A percentile compares a stretch with the other conserved stretches of the same genome.
phyloP scores from a whole-genome alignment of 2,888 invertebrate species.

The Gymnoscelis rufifasciata region DNA sequence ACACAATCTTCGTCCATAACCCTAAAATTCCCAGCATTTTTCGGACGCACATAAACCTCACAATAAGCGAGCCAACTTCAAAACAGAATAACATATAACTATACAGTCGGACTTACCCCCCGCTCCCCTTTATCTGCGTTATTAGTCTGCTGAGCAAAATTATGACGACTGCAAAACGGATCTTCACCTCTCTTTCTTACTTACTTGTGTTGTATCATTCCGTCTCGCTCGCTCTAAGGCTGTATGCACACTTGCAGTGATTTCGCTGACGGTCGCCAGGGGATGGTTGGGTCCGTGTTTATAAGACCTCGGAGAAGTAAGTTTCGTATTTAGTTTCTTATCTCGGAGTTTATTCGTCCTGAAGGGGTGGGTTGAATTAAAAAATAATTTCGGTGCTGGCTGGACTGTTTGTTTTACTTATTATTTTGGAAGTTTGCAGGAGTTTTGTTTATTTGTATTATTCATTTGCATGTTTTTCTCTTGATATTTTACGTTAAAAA shows the following conservation, averaged over 20 bases:
- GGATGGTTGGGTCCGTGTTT: constrained; percentile 51
- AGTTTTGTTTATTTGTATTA: background rate
- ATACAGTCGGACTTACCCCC: constrained; percentile 30
- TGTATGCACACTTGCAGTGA: constrained; percentile 61
- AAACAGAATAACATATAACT: constrained; percentile 26
- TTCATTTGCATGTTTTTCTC: background rate
- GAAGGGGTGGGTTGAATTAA: constrained; percentile 45
- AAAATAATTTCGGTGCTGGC: constrained; percentile 39
- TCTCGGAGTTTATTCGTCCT: constrained; percentile 50
- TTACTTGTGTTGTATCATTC: constrained; percentile 9
- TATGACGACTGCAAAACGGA: constrained; percentile 79
- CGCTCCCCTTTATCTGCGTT: constrained; percentile 71
- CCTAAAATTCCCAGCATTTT: constrained; percentile 5
- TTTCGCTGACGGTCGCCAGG: constrained; percentile 55
- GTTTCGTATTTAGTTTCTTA: constrained; percentile 59
- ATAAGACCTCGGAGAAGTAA: constrained; percentile 57
- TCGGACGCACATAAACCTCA: constrained; percentile 27
- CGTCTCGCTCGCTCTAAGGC: constrained; percentile 39
- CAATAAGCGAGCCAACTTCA: constrained; percentile 30
- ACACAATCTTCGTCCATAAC: background rate
- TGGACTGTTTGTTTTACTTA: no score
- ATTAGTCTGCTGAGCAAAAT: constrained; percentile 79
- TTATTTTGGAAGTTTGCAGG: constrained; percentile 13
- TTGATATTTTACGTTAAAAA: no score
- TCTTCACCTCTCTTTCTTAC: constrained; percentile 43